Percentiles rank a stretch among this genome's conserved stretches.
Evolutionary conservation across 1,140 invertebrate species (phyloP).

Genomic region (Drosophila sechellia): DNA sequence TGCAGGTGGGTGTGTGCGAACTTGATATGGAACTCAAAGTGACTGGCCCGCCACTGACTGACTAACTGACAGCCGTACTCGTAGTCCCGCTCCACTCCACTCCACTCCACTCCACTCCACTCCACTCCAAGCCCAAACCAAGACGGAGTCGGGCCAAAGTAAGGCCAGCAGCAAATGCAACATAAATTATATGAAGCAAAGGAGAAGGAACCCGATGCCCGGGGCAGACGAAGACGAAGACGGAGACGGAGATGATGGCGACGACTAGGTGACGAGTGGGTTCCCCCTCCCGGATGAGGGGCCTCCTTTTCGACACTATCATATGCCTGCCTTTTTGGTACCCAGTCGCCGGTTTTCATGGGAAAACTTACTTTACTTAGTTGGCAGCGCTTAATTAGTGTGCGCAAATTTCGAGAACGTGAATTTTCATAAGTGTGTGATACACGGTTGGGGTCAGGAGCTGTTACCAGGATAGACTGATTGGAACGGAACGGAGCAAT

Average conservation of each 20-base stretch:
- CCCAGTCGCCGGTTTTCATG: conserved; percentile 54
- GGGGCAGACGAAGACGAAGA: not conserved
- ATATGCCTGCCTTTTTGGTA: conserved; percentile 12
- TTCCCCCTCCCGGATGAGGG: not conserved
- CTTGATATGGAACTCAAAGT: conserved; percentile 81
- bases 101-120: not conserved
- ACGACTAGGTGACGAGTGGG: no score
- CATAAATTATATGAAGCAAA: conserved; percentile 78
- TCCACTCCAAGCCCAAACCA: conserved; percentile 6
- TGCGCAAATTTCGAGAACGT: conserved; percentile 80
- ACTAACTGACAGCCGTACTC: conserved; percentile 38
- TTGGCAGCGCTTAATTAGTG: conserved; percentile 80
- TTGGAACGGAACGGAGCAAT: conserved; percentile 15
- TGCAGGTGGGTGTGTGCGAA: conserved; percentile 21
- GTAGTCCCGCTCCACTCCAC: not conserved
- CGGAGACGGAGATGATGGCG: no score
- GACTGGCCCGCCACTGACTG: conserved; percentile 66
- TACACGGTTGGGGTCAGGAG: not conserved
- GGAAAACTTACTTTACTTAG: conserved; percentile 77
- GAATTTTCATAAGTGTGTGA: conserved; percentile 77
- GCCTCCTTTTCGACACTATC: conserved; percentile 6
- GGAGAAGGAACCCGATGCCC: conserved; percentile 68
- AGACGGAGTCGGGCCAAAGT: conserved; percentile 58
- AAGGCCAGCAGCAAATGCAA: conserved; percentile 81
- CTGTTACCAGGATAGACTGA: conserved; percentile 1